Percentiles rank a stretch among this genome's conserved stretches.
These are phyloP conservation scores for Rhabdornis inornatus DNA, from an alignment of 2,113 vertebrate species.

Conservation along the genomic window DNA sequence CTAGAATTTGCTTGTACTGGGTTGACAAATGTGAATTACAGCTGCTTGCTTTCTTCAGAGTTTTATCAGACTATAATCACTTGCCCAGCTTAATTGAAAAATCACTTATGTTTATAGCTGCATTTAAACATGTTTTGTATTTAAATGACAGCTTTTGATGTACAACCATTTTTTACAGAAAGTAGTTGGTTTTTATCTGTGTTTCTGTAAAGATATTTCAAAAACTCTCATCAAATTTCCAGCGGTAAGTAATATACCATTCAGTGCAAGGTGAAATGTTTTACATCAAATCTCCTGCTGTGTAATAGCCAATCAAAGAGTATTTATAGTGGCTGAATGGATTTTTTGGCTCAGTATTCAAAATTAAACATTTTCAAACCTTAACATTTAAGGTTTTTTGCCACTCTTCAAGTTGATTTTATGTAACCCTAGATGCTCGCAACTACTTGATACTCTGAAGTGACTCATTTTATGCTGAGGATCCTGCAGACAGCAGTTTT, in stretches of 20 bases:
- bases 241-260: slow-evolving; percentile 67
- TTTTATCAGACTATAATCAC: slow-evolving; percentile 63
- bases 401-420: slow-evolving; percentile 71
- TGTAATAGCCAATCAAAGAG: slow-evolving; percentile 72
- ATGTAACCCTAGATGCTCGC: slow-evolving; percentile 64
- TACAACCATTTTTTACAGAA: slow-evolving; percentile 68
- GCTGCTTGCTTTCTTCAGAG: slow-evolving; percentile 42
- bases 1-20: not conserved
- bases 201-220: slow-evolving; percentile 70
- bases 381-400: slow-evolving; percentile 72
- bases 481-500: slow-evolving; percentile 45
- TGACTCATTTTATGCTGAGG: slow-evolving; percentile 52
- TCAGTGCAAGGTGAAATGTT: slow-evolving; percentile 70
- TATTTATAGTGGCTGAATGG: slow-evolving; percentile 71
- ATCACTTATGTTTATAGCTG: slow-evolving; percentile 66
- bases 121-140: slow-evolving; percentile 73
- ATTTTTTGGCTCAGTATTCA: slow-evolving; percentile 70
- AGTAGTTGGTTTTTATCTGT: slow-evolving; percentile 70
- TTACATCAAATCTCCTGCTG: slow-evolving; percentile 72
- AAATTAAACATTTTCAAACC: slow-evolving; percentile 74
- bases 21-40: slow-evolving; percentile 49
- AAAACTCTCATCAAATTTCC: slow-evolving; percentile 71
- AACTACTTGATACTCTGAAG: slow-evolving; percentile 58
- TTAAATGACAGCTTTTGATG: slow-evolving; percentile 71
- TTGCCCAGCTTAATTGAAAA: slow-evolving; percentile 68